Evolutionary conservation across 2,888 invertebrate genomes (phyloP), one percentile per base, ranked within the genome.

Genomic region (Escarpia spicata): DNA sequence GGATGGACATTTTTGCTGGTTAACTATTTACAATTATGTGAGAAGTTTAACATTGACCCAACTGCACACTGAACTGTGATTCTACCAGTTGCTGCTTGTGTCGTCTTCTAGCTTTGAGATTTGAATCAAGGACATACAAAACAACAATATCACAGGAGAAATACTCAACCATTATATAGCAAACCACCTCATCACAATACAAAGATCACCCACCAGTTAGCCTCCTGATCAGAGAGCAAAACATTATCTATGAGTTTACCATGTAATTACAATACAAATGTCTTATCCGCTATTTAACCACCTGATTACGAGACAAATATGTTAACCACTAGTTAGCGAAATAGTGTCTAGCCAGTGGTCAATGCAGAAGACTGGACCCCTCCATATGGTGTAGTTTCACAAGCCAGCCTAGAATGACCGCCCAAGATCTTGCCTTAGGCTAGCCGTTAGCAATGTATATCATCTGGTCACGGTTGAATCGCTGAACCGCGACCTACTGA

Each of bases 251-350:
- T 6, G 26, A 75, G 75, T n/a, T 26, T 26, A 75, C 26, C 75
- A 75, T 75, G 75, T 75, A 75, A 75, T 52, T 52, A 52, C 52
- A 52, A 52, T 26, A 60, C 60, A 60, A 60, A 75, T 75, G n/a
- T 26, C 75, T 75, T 52, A 3, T 12, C 52, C 4, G 12, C 12
- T 52, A 52, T 12, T 52, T 75, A 75, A 75, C 26, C 75, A 26
- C 75, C 75, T n/a, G 75, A 75, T 75, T 75, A 75, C 75, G n/a
- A 75, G n/a, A 75, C 75, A 75, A 26, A 75, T 75, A 75, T 26
- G 75, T 26, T 75, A 75, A 75, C 75, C 75, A 75, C 26, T 75
- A 75, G 75, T 75, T 75, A 75, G n/a, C 26, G n/a, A 19, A 75
- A 75, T 26, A 75, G n/a, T 19, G 75, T 26, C 75, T 75, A 75